Evolutionary conservation across 2,888 invertebrate genomes (phyloP).

Genomic region (Venusia cambrica): DNA sequence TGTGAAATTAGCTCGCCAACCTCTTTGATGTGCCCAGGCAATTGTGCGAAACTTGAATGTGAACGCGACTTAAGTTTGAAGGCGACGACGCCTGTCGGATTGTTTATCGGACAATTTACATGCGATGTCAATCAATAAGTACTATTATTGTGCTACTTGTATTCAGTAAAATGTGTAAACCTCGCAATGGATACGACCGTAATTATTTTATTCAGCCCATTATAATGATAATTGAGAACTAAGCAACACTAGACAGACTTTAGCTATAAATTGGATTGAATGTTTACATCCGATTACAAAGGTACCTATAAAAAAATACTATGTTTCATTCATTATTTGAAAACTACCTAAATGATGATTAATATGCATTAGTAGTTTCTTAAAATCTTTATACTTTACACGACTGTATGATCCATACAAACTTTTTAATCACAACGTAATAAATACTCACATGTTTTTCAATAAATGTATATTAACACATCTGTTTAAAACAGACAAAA

Average conservation of each 20-base stretch:
- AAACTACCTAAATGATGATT: too few relatives aligned
- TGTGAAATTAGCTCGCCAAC: conserved; percentile 74
- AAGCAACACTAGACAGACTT: too few relatives aligned
- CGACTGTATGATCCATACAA: too few relatives aligned
- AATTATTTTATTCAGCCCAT: not conserved
- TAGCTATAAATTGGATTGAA: too few relatives aligned
- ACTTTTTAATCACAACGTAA: too few relatives aligned
- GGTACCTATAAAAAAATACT: too few relatives aligned
- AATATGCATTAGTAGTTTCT: too few relatives aligned
- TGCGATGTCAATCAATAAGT: conserved; percentile 30
- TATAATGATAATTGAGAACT: too few relatives aligned
- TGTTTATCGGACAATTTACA: conserved; percentile 43
- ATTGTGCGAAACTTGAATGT: conserved; percentile 62
- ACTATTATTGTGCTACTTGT: conserved; percentile 13
- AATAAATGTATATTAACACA: conserved; percentile 23
- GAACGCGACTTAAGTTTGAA: conserved; percentile 66
- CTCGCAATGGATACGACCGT: not conserved
- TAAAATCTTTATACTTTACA: too few relatives aligned
- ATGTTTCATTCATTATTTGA: too few relatives aligned
- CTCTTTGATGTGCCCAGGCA: conserved; percentile 72
- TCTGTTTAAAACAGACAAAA: conserved; percentile 28
- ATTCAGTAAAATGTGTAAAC: conserved; percentile 2
- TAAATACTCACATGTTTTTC: too few relatives aligned
- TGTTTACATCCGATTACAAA: too few relatives aligned
- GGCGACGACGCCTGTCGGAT: conserved; percentile 49